Conservation (phyloP, 2,113 vertebrate genomes). For the Lethenteron reissneri region DNA sequence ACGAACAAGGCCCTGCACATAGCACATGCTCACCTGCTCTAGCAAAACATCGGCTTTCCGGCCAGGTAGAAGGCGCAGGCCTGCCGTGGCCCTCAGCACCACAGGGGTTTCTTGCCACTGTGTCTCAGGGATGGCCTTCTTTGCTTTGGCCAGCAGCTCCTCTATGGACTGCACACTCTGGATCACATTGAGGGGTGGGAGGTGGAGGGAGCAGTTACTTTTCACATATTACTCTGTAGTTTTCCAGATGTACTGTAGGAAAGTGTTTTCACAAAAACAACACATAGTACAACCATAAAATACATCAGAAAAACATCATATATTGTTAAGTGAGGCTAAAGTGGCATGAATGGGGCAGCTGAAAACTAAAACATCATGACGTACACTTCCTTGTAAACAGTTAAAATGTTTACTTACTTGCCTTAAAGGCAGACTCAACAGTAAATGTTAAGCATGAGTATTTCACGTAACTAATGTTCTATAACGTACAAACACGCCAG, state of each 20-base stretch:
- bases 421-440: too few relatives aligned
- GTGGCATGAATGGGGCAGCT: too few relatives aligned
- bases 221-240: too few relatives aligned
- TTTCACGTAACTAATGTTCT: too few relatives aligned
- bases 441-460: too few relatives aligned
- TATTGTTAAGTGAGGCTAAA: neutral
- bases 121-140: slow-evolving; percentile 51
- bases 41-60: slow-evolving; percentile 58
- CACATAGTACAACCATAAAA: neutral
- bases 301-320: neutral
- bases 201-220: neutral
- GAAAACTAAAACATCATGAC: neutral
- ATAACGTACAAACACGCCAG: too few relatives aligned
- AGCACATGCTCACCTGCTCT: slow-evolving; percentile 31
- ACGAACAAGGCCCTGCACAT: neutral
- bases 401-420: neutral
- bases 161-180: slow-evolving; percentile 63
- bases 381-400: neutral
- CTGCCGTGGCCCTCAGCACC: slow-evolving; percentile 79
- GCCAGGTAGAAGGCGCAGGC: slow-evolving; percentile 56
- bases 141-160: slow-evolving; percentile 48
- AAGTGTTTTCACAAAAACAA: neutral
- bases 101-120: slow-evolving; percentile 70
- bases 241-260: too few relatives aligned
- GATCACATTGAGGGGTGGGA: slow-evolving; percentile 6